Evolutionary conservation across 2,797 vertebrate species (phyloP), one percentile per base, ranked within the genome.

Genomic region (Melopsittacus undulatus): DNA sequence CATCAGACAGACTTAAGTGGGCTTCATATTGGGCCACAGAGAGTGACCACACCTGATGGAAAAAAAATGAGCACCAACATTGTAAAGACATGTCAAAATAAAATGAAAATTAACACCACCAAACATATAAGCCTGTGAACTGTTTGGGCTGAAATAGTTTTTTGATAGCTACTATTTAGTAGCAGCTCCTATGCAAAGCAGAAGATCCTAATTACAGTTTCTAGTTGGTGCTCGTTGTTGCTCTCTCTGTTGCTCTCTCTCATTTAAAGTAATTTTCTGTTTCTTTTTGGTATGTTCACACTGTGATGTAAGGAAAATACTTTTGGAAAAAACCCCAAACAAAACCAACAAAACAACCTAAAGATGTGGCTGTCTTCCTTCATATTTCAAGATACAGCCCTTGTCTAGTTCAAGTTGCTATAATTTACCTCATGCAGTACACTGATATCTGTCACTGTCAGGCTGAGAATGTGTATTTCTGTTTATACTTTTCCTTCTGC

Each of bases 401-500:
- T 56, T 68, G 77, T 74, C 73, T 92, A 30, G 59, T 79, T 84
- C 15, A 74, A 56, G 72, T 14, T 87, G 67, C 22, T 89, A 36
- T 67, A 49, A 83, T 90, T 91, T 87, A 81, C 78, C 83, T 74
- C n/a, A 4, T 38, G 51, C 74, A 73, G 24, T 56, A 26, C 56
- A 49, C 57, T 15, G 49, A 4, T 82, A 81, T 23, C 67, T 87
- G 69, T 51, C 94, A 21, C 91, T 89, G 91, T 82, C 84, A 87
- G 80, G 36, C 66, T 92, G 59, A 76, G 68, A 73, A 72, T 72
- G 45, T 49, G 26, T 62, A 43, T 73, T 75, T 70, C 66, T 83
- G 32, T 75, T 90, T 32, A 59, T 82, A 10, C 34, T 75, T 83
- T 43, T 85, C 26, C 32, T 23, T 90, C 66, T 56, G 4, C 29